Percentiles rank a stretch among this genome's conserved stretches.
These are phyloP conservation scores for Ptilorrhoa leucosticta DNA, from an alignment of 2,113 vertebrate genomes.

Conservation along the genomic window DNA sequence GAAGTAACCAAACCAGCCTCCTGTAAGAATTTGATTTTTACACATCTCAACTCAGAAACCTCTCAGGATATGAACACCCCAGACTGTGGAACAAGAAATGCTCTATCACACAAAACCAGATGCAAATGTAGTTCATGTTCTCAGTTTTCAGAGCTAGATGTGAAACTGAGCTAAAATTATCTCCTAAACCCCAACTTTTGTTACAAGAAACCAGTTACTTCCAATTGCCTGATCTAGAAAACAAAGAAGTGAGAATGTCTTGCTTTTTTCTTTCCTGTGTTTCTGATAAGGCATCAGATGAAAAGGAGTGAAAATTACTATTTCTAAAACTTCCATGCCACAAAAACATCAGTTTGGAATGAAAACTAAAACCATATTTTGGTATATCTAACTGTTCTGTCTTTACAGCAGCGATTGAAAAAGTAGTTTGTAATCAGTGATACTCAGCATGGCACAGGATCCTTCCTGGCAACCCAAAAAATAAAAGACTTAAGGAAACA, in stretches of 20 bases:
- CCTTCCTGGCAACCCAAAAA: neutral
- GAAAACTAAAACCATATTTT: neutral
- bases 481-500: neutral
- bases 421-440: neutral
- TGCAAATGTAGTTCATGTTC: neutral
- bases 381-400: neutral
- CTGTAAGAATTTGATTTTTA: neutral
- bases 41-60: neutral
- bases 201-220: neutral
- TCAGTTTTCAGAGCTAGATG: neutral
- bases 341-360: neutral
- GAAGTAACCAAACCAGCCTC: neutral
- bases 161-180: slow-evolving; percentile 13
- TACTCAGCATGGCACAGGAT: neutral
- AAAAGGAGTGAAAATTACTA: neutral
- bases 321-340: neutral
- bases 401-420: neutral
- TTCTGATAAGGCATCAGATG: neutral
- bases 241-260: neutral
- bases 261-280: neutral
- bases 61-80: neutral
- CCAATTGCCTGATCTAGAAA: neutral
- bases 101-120: neutral
- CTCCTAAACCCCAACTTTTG: neutral
- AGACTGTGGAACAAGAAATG: neutral